phyloP scores from a whole-genome alignment of 2,888 invertebrate genomes.

The Chesias legatella region DNA sequence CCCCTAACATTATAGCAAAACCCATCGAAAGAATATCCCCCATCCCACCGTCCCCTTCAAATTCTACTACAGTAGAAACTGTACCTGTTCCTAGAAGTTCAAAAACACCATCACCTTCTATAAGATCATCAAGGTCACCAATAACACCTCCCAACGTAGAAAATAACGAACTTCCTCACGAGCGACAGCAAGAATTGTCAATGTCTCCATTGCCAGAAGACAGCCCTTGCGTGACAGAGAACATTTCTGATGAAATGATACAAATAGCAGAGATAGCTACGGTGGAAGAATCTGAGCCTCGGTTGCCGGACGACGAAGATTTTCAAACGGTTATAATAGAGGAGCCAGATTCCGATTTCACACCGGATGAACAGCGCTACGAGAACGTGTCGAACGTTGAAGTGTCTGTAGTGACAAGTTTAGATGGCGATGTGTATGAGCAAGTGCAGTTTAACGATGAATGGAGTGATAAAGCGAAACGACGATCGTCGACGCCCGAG shows the following conservation, averaged over 20 bases:
- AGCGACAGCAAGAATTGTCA: slow-evolving; percentile 34
- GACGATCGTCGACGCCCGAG: slow-evolving; percentile 68
- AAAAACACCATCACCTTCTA: slow-evolving; percentile 60
- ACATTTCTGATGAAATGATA: slow-evolving; percentile 33
- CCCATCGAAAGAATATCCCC: slow-evolving; percentile 49
- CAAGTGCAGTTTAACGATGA: slow-evolving; percentile 55
- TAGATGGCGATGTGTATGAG: slow-evolving; percentile 42
- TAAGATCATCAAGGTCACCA: slow-evolving; percentile 51
- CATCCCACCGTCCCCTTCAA: slow-evolving; percentile 35
- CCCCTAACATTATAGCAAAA: slow-evolving; percentile 37
- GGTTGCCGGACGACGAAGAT: slow-evolving; percentile 40
- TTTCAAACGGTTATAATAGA: slow-evolving; percentile 35
- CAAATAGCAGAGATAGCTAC: slow-evolving; percentile 28
- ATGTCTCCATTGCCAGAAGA: slow-evolving; percentile 44
- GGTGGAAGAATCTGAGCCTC: slow-evolving; percentile 41
- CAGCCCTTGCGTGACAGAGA: slow-evolving; percentile 32
- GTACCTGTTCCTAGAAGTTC: slow-evolving; percentile 44
- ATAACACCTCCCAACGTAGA: slow-evolving; percentile 43
- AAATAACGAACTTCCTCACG: slow-evolving; percentile 30
- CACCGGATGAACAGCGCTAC: slow-evolving; percentile 33
- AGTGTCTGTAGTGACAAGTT: slow-evolving; percentile 15
- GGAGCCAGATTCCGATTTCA: slow-evolving; percentile 20
- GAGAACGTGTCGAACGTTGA: slow-evolving; percentile 45
- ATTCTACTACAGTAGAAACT: slow-evolving; percentile 38
- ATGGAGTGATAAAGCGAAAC: slow-evolving; percentile 62